A percentile compares a stretch with the other conserved stretches of the same genome.
Evolutionary conservation across 2,113 vertebrate species (phyloP).

Genomic region (Todiramphus chloris): DNA sequence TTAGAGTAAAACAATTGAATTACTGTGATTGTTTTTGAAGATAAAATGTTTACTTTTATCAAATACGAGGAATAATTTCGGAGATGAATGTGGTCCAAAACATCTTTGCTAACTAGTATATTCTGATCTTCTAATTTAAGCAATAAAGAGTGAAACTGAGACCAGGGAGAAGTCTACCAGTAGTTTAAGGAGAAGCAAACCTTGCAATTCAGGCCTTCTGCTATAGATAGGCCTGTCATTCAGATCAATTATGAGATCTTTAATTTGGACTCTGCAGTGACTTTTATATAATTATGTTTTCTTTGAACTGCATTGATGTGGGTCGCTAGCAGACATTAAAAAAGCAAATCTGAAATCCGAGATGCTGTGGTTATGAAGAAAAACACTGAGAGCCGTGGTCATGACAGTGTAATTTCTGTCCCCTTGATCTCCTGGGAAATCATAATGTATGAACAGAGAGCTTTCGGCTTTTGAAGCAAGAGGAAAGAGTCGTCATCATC

Average conservation of each 20-base stretch:
- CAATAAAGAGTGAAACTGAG: background rate
- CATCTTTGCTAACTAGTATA: background rate
- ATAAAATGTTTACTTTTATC: background rate
- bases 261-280: constrained; percentile 55
- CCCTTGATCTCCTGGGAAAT: constrained; percentile 21
- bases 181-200: background rate
- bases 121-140: constrained; percentile 31
- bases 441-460: background rate
- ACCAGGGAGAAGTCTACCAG: background rate
- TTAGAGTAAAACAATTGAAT: background rate
- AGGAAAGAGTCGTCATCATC: background rate
- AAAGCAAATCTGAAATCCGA: constrained; percentile 43
- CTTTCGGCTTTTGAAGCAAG: background rate
- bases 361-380: constrained; percentile 19
- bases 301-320: constrained; percentile 58
- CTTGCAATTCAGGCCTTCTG: constrained; percentile 33
- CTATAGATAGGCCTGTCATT: constrained; percentile 54
- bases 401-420: background rate
- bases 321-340: constrained; percentile 48
- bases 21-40: background rate
- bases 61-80: background rate
- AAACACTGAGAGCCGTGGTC: background rate
- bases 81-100: background rate
- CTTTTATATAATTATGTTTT: constrained; percentile 60
- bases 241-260: constrained; percentile 39